Evolutionary conservation across 1,140 invertebrate species (phyloP), one percentile per base, ranked within the genome.

Genomic region (Mylabris phalerata): DNA sequence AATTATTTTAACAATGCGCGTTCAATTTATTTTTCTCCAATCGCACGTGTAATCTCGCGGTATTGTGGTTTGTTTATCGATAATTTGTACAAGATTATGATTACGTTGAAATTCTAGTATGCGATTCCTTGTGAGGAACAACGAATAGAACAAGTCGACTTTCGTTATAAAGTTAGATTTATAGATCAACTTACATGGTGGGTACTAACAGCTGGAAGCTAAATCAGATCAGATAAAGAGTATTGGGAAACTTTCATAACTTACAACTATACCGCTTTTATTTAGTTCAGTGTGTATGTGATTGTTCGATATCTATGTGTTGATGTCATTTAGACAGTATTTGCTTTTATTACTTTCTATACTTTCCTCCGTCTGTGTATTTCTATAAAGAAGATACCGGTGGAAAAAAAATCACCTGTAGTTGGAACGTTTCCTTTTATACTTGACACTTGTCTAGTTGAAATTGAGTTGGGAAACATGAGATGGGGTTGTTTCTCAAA

Each of bases 171-270:
- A 26, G 11, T 10, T 52, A 11, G 26, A 27, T 44, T 44, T 43
- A 52, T 52, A 40, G 39, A 25, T 50, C 11, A 43, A 26, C 50
- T 42, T 24, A 19, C 40, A 43, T 52, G 32, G 32, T 39, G 13
- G 42, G 25, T 50, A 11, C 25, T 52, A 52, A 50, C 49, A 39
- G 50, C 44, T 43, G 50, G 42, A 43, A 52, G 50, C 50, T 43
- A 43, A 52, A 48, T 48, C 46, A 43, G 50, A 52, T 52, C 40
- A 43, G 50, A 52, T 42, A 52, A 43, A 43, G 50, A 48, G 32
- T 50, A 11, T 43, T 52, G 50, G 40, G 24, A 43, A 52, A 52
- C 40, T 52, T 52, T 52, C 19, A 52, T 52, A 52, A 52, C 13
- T 19, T 44, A 24, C 7, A 13, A 52, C 40, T 26, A 52, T 42